Conservation (phyloP, 2,888 invertebrate genomes). For the Perdita meconis region DNA sequence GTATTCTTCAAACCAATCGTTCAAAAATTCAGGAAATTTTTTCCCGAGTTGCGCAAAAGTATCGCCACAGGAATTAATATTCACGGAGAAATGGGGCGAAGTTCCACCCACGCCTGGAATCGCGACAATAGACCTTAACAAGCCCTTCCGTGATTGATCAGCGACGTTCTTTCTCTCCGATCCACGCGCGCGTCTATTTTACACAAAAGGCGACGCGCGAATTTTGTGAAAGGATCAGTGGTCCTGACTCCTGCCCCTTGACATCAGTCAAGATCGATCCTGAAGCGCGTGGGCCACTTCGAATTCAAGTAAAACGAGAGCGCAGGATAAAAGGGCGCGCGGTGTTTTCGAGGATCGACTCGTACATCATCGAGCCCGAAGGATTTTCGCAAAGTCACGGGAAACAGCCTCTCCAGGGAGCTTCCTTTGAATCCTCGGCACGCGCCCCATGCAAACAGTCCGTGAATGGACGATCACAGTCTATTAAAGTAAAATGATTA, state of each 20-base stretch:
- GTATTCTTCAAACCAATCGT: too few species aligned
- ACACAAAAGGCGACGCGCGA: conserved; percentile 48
- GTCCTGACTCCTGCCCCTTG: conserved; percentile 33
- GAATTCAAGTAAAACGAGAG: conserved; percentile 1
- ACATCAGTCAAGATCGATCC: conserved; percentile 53
- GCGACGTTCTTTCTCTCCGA: conserved; percentile 54
- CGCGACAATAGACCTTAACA: conserved; percentile 75
- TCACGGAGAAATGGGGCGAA: conserved; percentile 5
- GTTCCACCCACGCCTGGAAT: background rate
- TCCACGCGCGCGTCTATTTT: conserved; percentile 55
- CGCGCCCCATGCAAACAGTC: conserved; percentile 59
- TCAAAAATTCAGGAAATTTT: background rate
- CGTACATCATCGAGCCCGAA: conserved; percentile 63
- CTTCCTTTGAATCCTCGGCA: conserved; percentile 60
- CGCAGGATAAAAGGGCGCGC: background rate
- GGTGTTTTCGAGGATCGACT: conserved; percentile 36
- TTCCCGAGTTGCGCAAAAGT: background rate
- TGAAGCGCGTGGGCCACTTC: conserved; percentile 38
- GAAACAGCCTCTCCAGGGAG: conserved; percentile 31
- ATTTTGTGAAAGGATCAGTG: conserved; percentile 37
- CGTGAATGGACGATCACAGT: conserved; percentile 62
- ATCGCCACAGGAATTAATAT: background rate
- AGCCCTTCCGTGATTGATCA: conserved; percentile 75
- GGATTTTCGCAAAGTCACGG: conserved; percentile 57
- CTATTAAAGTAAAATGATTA: conserved; percentile 74